Conservation (phyloP, 2,888 invertebrate genomes). For the Amphipoea lucens region DNA sequence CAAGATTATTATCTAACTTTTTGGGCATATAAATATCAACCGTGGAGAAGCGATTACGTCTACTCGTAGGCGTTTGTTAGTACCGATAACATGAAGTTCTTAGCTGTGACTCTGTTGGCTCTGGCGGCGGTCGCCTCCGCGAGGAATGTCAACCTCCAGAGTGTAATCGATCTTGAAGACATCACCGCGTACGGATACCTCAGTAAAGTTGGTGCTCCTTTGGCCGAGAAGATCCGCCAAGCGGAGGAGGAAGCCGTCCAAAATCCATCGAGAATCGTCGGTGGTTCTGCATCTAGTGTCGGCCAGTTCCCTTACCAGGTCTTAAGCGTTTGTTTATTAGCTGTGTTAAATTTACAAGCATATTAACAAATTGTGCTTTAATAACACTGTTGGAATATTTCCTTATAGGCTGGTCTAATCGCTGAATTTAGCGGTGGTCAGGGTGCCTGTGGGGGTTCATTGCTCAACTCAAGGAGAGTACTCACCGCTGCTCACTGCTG, state of each 20-base stretch:
- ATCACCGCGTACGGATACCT: conserved; percentile 66
- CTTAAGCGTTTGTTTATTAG: not conserved
- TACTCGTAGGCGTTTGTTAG: not conserved
- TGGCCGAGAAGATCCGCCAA: conserved; percentile 63
- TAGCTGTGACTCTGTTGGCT: conserved; percentile 49
- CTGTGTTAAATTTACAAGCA: not conserved
- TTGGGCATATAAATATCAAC: conserved; percentile 18
- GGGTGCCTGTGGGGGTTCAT: conserved; percentile 76
- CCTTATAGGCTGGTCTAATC: conserved; percentile 68
- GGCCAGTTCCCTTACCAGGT: conserved; percentile 69
- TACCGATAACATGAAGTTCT: conserved; percentile 45
- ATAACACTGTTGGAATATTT: not conserved
- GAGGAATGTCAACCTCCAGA: conserved; percentile 43
- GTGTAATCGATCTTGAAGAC: conserved; percentile 51
- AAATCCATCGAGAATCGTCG: conserved; percentile 63
- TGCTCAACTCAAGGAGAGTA: conserved; percentile 73
- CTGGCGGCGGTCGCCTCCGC: conserved; percentile 55
- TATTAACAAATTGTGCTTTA: not conserved
- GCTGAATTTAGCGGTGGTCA: not conserved
- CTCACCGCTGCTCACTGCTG: conserved; percentile 31
- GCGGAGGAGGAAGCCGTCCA: conserved; percentile 50
- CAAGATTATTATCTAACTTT: not conserved
- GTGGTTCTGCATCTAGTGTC: conserved; percentile 55
- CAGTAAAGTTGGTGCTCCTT: conserved; percentile 61
- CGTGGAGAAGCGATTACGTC: not conserved